Conservation (phyloP, 2,888 invertebrate genomes). For the Dynastes maya region DNA sequence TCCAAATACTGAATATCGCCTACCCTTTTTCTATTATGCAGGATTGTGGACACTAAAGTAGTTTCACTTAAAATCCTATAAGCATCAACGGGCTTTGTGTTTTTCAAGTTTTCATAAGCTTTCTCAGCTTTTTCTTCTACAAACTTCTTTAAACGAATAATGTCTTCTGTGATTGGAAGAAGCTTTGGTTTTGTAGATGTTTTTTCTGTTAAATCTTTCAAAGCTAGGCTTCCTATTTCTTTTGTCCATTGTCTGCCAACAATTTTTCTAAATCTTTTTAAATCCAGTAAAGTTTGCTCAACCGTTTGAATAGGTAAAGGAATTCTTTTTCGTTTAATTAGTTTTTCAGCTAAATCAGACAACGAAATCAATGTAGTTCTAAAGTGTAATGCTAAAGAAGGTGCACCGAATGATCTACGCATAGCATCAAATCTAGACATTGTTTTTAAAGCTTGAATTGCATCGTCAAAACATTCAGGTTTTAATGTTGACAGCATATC, state of each 20-base stretch:
- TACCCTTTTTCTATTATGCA: constrained; percentile 54
- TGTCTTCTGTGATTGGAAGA: constrained; percentile 47
- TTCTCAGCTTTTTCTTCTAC: constrained; percentile 43
- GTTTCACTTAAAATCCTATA: constrained; percentile 52
- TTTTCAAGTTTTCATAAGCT: constrained; percentile 38
- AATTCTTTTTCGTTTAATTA: constrained; percentile 52
- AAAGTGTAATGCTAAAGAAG: constrained; percentile 51
- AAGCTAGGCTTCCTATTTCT: constrained; percentile 53
- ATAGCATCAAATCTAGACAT: constrained; percentile 47
- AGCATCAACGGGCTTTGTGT: neutral
- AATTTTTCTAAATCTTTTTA: constrained; percentile 49
- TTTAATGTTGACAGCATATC: constrained; percentile 43
- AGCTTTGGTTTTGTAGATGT: constrained; percentile 45
- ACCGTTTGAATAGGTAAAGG: constrained; percentile 39
- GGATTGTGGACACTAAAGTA: constrained; percentile 50
- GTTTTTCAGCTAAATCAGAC: constrained; percentile 50
- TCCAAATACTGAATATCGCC: constrained; percentile 51
- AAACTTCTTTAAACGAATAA: constrained; percentile 42
- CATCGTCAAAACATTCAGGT: constrained; percentile 49
- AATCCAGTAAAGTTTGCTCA: constrained; percentile 40
- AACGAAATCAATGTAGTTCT: constrained; percentile 53
- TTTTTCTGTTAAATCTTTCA: constrained; percentile 53
- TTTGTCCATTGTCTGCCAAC: constrained; percentile 51
- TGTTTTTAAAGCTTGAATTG: constrained; percentile 46
- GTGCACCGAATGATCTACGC: constrained; percentile 53